phyloP scores from a whole-genome alignment of 2,797 vertebrate genomes.

The Poecilia picta region DNA sequence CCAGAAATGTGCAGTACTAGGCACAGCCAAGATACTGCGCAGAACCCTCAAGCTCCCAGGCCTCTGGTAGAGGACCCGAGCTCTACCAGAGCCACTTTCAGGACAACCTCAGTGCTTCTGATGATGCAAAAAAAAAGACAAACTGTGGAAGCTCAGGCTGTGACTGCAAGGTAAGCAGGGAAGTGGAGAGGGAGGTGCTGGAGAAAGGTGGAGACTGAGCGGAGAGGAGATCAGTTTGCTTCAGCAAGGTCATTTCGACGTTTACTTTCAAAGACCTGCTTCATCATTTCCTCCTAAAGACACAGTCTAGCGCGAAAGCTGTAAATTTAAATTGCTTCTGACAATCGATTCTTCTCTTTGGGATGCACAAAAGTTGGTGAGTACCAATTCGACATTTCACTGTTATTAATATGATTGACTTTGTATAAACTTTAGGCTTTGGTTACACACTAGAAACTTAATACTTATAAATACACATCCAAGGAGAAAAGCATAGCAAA shows the following conservation, averaged over 20 bases:
- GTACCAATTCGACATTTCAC: conserved; percentile 9
- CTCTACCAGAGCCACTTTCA: too few species aligned
- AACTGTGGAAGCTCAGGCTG: too few species aligned
- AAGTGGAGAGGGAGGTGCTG: conserved; percentile 38
- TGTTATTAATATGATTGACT: background rate
- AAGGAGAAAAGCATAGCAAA: background rate
- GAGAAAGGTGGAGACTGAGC: conserved; percentile 54
- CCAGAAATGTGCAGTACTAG: too few species aligned
- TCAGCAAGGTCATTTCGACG: conserved; percentile 20
- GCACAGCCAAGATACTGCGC: too few species aligned
- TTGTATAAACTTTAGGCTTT: background rate
- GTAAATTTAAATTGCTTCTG: background rate
- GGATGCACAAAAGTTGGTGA: conserved; percentile 43
- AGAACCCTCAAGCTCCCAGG: too few species aligned
- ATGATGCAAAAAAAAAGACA: too few species aligned
- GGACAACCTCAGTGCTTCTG: too few species aligned
- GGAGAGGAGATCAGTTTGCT: conserved; percentile 36
- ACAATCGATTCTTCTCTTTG: conserved; percentile 7
- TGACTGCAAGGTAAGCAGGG: conserved; percentile 19
- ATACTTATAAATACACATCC: too few species aligned
- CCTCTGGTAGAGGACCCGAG: too few species aligned
- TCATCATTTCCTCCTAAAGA: background rate
- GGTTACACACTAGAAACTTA: background rate
- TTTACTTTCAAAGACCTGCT: conserved; percentile 15
- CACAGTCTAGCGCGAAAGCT: background rate